Conservation (phyloP, 2,113 vertebrate genomes). For the Zeus faber region DNA sequence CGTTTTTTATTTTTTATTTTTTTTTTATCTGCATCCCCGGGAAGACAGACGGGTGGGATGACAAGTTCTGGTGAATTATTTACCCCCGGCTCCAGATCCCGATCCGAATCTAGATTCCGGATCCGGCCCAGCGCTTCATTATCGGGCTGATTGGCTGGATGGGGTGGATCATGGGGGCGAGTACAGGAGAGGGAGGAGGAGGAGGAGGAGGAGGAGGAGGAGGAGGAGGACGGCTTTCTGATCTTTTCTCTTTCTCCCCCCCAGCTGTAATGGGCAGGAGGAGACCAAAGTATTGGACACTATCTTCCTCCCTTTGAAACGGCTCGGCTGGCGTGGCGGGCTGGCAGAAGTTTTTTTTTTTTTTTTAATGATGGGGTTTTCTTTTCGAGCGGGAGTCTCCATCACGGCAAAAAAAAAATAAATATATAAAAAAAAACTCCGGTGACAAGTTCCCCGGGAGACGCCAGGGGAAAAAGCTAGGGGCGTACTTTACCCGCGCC, state of each 20-base stretch:
- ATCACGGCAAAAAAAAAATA: no score
- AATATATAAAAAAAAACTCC: no score
- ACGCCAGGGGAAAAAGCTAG: not conserved
- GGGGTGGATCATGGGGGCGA: constrained; percentile 61
- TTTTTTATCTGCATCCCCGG: no score
- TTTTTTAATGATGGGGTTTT: constrained; percentile 49
- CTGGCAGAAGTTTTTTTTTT: constrained; percentile 15
- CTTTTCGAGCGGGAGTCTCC: constrained; percentile 13
- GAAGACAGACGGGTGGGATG: constrained; percentile 52
- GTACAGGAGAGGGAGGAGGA: not conserved
- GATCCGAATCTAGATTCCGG: constrained; percentile 32
- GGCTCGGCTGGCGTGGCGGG: constrained; percentile 10
- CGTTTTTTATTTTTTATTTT: not conserved
- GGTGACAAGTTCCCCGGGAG: not conserved
- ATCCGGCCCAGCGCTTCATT: constrained; percentile 64
- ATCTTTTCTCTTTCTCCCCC: not conserved
- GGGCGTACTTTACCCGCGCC: constrained; percentile 6
- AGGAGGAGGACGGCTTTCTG: constrained; percentile 33
- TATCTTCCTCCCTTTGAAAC: constrained; percentile 45
- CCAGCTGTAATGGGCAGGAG: constrained; percentile 37
- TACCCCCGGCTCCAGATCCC: constrained; percentile 54
- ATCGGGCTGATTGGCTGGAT: constrained; percentile 67
- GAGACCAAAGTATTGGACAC: constrained; percentile 41
- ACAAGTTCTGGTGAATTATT: constrained; percentile 76
- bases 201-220: constrained; percentile 15